Base-by-base conservation (phyloP, 2,113 vertebrate genomes). In the Motacilla tschutschensis region DNA sequence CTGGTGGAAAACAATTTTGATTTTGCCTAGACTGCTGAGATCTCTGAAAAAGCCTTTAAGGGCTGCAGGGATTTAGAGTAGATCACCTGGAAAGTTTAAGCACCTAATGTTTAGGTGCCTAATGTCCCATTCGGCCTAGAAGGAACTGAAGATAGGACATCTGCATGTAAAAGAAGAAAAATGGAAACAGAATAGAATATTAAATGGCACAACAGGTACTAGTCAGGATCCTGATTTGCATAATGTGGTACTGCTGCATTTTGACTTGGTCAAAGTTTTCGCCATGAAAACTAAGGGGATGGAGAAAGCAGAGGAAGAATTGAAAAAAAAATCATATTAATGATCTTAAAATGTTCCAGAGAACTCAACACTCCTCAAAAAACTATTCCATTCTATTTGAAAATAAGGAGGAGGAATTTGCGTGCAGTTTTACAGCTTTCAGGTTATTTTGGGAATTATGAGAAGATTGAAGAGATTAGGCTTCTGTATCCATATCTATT, bases 151-250 rank as follows among this genome's bases (percentile, higher is more conserved):
- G 55, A 65, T 31, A 14, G 78, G 43, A 64, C 2, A 54, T 31
- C 24, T 70, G 51, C 59, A 70, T 55, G 71, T 55, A 43, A 70
- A 87, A 77, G 35, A n/a, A 69, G 10, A 62, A 76, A 88, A 84
- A 57, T 50, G 40, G 60, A 82, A 80, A 60, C 2, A 51, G 21
- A 82, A 50, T 4, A 54, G 47, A 47, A 35, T 82, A 76, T 36
- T 63, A 67, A 63, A 82, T 13, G 19, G 17, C 57, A 47, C 57
- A 76, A 81, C 21, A 70, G 46, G 72, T 38, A 76, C 35, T 1
- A 71, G 35, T 20, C 43, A 41, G 48, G 25, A 51, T 55, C 69
- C 35, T n/a, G 36, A 43, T 80, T 63, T 55, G 19, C 57, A 64
- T 6, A 18, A 3, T 0, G 0, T 13, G 14, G 17, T 54, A 35